A percentile compares a stretch with the other conserved stretches of the same genome.
Evolutionary conservation across 2,113 vertebrate species (phyloP).

Genomic region (Caranx ignobilis): DNA sequence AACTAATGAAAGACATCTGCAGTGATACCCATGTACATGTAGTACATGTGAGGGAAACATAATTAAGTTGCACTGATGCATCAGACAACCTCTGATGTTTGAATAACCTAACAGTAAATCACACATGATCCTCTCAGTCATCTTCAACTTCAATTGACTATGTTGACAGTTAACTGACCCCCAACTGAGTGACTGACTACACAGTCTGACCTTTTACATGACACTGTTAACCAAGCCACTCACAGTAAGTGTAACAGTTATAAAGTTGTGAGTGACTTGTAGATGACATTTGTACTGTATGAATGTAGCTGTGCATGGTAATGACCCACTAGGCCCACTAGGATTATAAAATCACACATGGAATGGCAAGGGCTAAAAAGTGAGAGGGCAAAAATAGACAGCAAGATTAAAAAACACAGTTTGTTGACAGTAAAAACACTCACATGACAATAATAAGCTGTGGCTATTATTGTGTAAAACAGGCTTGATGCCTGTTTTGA

Average conservation of each 20-base stretch:
- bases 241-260: slow-evolving; percentile 34
- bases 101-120: background rate
- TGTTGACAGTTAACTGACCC: slow-evolving; percentile 37
- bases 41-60: background rate
- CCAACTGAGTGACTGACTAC: slow-evolving; percentile 38
- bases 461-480: background rate
- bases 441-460: background rate
- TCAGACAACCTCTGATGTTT: slow-evolving; percentile 17
- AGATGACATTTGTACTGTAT: slow-evolving; percentile 13
- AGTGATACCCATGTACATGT: background rate
- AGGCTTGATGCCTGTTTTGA: background rate
- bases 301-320: background rate
- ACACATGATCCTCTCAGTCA: background rate
- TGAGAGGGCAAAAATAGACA: background rate
- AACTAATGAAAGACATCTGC: background rate
- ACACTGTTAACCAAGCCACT: slow-evolving; percentile 42
- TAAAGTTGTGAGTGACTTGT: slow-evolving; percentile 27
- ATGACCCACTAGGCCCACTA: no score
- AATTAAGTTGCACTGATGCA: background rate
- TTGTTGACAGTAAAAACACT: background rate
- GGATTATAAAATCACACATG: background rate
- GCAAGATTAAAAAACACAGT: background rate
- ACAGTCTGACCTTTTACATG: slow-evolving; percentile 38
- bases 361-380: background rate
- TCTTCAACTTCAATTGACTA: slow-evolving; percentile 39